Evolutionary conservation across 2,797 vertebrate genomes (phyloP), one percentile per base, ranked within the genome.

Genomic region (Erpetoichthys calabaricus): DNA sequence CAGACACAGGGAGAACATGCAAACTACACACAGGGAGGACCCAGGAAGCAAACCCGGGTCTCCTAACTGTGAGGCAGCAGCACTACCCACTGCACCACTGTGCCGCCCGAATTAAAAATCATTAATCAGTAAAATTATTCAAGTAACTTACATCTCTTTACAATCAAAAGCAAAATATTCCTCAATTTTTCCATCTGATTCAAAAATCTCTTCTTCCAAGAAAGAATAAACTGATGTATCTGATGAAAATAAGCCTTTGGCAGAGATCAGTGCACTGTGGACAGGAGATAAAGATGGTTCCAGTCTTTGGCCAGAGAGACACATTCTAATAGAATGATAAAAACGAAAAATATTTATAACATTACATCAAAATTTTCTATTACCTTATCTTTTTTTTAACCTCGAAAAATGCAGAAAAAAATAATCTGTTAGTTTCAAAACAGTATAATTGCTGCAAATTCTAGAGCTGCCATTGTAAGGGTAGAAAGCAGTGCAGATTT

Each of bases 161-260:
- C 62, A 64, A 73, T 90, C 88, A 66, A 83, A 90, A 61, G 87
- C 88, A 45, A 91, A 76, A 68, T 87, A 90, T 55, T 91, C 89
- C 70, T 89, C 87, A 43, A 89, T 80, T 64, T 75, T 80, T 61
- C 89, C 88, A 70, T 91, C 88, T 51, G 66, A 47, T 45, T 80
- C 80, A 2, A 82, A 89, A 56, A 90, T 76, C 74, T 90, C 89
- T 69, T 89, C 88, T 65, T 83, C 77, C 59, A 84, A 59, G 49
- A 79, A 77, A 1, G 73, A 68, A 62, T 57, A 67, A 0, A 42
- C 3, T 1, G 53, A 65, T 25, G 59, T 62, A 6, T 70, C 60
- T 1, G 68, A 67, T 45, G 61, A 57, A 64, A 45, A 44, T 8
- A 55, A 45, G 50, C 55, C 42, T 49, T 57, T 67, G 51, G 51